Base-by-base conservation (phyloP, 2,113 vertebrate genomes). In the Stigmatopora nigra region DNA sequence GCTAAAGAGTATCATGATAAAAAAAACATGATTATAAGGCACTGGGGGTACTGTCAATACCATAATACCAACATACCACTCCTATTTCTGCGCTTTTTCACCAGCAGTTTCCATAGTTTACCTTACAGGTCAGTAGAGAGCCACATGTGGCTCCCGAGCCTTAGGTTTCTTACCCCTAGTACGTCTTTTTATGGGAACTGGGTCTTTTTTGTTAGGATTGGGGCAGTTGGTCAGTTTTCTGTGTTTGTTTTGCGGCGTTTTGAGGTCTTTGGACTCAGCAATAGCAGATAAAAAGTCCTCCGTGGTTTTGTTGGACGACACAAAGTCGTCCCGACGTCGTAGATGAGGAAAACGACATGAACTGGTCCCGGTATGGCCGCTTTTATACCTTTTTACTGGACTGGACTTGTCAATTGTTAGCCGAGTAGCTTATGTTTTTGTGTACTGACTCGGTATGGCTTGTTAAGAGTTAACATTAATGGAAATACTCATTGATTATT, bases 281-380 rank as follows among this genome's bases (percentile, higher is more conserved):
- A 65, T 68, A 71, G 63, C 67, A 82, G 83, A 87, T 87, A 85
- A 84, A 84, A 83, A 78, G 49, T 76, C 3, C 20, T 67, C 71
- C 63, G 44, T 31, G 38, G 25, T 0, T 38, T 67, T 15, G 53
- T 7, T n/a, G 36, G 7, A 57, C 71, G 41, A 70, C 35, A 49
- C 56, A 31, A 31, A 31, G 25, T 31, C 25, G 25, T 59, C 35
- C 17, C 3, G 16, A 4, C 7, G 47, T 10, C 59, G 53, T 16
- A 78, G 59, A 79, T 81, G 80, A 67, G 57, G 63, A 83, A 19
- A 36, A 44, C 61, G 71, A 65, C 79, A 89, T 88, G 88, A 91
- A 67, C 78, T 80, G 85, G 61, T 81, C 83, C 31, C 82, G 90
- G 90, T 91, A 88, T 90, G 89, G 22, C 15, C 31, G 52, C 13